These are phyloP conservation scores for Volucella zonaria DNA, from an alignment of 2,888 invertebrate species.

Conservation along the genomic window DNA sequence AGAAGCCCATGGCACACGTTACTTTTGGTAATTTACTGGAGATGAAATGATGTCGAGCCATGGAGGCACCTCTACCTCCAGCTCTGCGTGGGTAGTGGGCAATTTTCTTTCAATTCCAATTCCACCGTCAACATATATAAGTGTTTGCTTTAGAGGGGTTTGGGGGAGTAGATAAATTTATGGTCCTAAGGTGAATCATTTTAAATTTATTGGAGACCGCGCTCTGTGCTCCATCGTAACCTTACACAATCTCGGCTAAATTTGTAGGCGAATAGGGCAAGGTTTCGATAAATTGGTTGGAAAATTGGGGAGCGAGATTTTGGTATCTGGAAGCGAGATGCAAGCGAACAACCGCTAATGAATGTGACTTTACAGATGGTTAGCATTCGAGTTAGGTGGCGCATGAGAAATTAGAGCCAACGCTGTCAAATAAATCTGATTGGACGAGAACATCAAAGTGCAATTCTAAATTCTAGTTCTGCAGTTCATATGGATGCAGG, in stretches of 20 bases:
- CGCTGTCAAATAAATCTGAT: too few species aligned
- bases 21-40: constrained; percentile 59
- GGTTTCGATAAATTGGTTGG: constrained; percentile 28
- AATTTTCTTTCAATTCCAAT: constrained; percentile 31
- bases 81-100: constrained; percentile 41
- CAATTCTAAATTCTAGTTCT: too few species aligned
- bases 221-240: constrained; percentile 41
- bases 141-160: constrained; percentile 18
- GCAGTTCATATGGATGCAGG: too few species aligned
- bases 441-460: too few species aligned
- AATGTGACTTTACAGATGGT: too few species aligned
- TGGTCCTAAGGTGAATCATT: constrained; percentile 59
- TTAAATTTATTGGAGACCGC: constrained; percentile 65
- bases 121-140: constrained; percentile 2
- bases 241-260: constrained; percentile 40
- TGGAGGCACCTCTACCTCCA: neutral
- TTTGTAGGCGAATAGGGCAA: constrained; percentile 24
- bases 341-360: too few species aligned
- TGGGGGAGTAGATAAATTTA: constrained; percentile 40
- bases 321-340: too few species aligned
- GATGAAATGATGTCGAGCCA: constrained; percentile 34
- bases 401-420: too few species aligned
- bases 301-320: too few species aligned
- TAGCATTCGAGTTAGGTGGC: too few species aligned
- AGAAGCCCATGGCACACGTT: constrained; percentile 49